phyloP scores from a whole-genome alignment of 2,888 invertebrate genomes.

The Pseudococcus viburni region DNA sequence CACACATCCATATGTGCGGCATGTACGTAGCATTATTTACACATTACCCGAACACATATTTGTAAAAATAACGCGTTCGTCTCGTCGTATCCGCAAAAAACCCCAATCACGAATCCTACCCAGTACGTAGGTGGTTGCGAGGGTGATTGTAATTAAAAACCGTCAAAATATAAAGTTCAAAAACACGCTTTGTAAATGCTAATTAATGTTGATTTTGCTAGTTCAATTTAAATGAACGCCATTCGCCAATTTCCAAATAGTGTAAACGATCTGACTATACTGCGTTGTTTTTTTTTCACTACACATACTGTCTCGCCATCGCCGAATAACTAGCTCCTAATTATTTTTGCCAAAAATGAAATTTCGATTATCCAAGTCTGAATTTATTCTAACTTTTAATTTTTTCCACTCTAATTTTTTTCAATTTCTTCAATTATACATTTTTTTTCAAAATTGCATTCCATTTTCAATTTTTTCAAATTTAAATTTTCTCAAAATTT shows the following conservation, averaged over 20 bases:
- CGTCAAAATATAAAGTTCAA: constrained; percentile 46
- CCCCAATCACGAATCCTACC: not conserved
- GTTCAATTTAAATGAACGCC: constrained; percentile 34
- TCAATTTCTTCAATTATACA: no score
- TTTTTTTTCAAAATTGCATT: no score
- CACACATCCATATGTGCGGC: not conserved
- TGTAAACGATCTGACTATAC: not conserved
- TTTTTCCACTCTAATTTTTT: no score
- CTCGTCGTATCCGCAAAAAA: not conserved
- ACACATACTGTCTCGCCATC: not conserved
- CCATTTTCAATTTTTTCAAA: no score
- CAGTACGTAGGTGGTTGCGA: not conserved
- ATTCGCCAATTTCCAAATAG: not conserved
- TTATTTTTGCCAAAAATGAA: no score
- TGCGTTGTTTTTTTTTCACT: not conserved
- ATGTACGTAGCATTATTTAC: not conserved
- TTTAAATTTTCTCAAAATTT: no score
- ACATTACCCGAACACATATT: not conserved
- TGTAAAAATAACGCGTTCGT: not conserved
- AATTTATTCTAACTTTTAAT: no score
- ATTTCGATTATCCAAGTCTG: no score
- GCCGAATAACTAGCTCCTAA: no score
- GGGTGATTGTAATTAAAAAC: constrained; percentile 47
- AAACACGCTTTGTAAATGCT: constrained; percentile 55
- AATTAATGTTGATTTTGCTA: constrained; percentile 54